Base-by-base conservation (phyloP, 2,888 invertebrate species). In the Dromius quadrimaculatus region DNA sequence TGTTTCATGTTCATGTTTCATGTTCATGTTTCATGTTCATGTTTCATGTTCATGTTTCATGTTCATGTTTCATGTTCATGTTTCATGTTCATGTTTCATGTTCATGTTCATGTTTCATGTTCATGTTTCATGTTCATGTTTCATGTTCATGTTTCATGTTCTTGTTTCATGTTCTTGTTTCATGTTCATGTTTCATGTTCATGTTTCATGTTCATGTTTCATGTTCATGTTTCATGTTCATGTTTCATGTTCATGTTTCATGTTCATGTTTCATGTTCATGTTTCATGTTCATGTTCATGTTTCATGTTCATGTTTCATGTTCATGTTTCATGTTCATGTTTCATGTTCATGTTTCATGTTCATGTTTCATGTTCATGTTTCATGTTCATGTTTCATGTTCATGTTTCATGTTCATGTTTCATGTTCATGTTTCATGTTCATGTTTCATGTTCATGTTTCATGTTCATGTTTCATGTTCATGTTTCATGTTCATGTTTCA, bases 201-300 rank as follows among this genome's bases (percentile, higher is more conserved):
- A 41, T 41, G 41, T 41, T 41, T 41, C 15, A 41, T 41, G 41
- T 41, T 15, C 41, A 41, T 15, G 41, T 36, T 41, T 41, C 15
- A 41, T 41, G 41, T 41, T 41, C 41, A 41, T 41, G 41, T 41
- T 41, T 41, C 15, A 41, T 41, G 41, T 41, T 41, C 41, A 41
- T 15, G 41, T 41, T 41, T 41, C 41, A 41, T 41, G 41, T 41
- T 41, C 41, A 41, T 41, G 41, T 41, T 15, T 15, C 5, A 15
- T 41, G 15, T 15, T 41, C 15, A 41, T 41, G 41, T 41, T 41
- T 41, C 15, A 41, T 41, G 41, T 41, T 41, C 15, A 41, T 41
- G 41, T n/a, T n/a, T 28, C 28, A 28, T 28, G 28, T 28, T 28
- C 28, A 28, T 28, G 28, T 36, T 28, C 28, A 28, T 28, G 28